These are phyloP conservation scores for Conus ventricosus DNA, from an alignment of 1,140 invertebrate species.

Conservation along the genomic window DNA sequence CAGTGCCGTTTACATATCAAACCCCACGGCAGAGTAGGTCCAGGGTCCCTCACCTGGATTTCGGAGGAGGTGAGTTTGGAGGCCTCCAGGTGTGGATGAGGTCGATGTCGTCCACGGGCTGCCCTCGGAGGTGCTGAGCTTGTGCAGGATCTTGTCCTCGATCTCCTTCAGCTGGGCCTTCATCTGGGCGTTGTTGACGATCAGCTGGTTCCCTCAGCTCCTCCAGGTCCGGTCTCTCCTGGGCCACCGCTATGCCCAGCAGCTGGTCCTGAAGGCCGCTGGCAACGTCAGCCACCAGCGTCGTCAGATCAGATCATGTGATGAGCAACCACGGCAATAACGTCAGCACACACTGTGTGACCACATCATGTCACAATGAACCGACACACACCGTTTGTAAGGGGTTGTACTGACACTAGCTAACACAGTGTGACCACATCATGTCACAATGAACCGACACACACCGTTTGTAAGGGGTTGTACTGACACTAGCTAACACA, in stretches of 20 bases:
- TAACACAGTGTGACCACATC: no score
- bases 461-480: no score
- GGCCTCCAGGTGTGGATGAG: constrained; percentile 92
- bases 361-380: not conserved
- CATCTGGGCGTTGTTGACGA: constrained; percentile 88
- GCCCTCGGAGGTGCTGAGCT: constrained; percentile 87
- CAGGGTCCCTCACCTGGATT: constrained; percentile 66
- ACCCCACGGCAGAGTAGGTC: no score
- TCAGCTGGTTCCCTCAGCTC: constrained; percentile 85
- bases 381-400: not conserved
- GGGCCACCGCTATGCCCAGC: constrained; percentile 88
- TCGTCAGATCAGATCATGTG: no score
- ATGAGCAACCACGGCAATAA: no score
- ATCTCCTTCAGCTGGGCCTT: constrained; percentile 87
- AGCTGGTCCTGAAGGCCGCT: constrained; percentile 91
- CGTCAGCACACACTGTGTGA: no score
- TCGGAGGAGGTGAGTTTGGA: constrained; percentile 81
- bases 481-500: no score
- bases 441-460: no score
- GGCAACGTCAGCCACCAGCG: constrained; percentile 21
- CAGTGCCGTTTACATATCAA: no score
- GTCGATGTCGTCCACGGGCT: constrained; percentile 94
- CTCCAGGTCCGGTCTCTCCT: constrained; percentile 91
- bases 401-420: no score
- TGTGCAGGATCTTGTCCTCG: constrained; percentile 89